These are phyloP conservation scores for Mechanitis mazaeus DNA, from an alignment of 2,888 invertebrate genomes.

Conservation along the genomic window DNA sequence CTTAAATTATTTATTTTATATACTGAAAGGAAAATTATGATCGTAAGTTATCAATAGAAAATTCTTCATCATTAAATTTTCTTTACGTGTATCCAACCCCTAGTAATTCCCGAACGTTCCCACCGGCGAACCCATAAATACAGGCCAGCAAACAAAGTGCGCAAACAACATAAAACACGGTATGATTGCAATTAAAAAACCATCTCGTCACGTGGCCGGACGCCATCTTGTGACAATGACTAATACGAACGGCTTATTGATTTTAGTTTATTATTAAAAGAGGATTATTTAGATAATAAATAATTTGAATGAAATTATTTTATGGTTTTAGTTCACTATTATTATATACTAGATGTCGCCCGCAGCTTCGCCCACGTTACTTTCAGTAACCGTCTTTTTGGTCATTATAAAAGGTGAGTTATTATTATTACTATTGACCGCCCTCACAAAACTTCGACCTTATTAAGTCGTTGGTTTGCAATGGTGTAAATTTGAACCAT, in stretches of 20 bases:
- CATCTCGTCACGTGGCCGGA: conserved; percentile 65
- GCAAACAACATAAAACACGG: conserved; percentile 76
- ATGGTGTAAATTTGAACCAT: no score
- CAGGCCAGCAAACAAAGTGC: conserved; percentile 67
- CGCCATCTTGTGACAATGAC: conserved; percentile 61
- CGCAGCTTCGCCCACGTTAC: no score
- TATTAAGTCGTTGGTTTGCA: no score
- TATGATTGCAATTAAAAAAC: conserved; percentile 77
- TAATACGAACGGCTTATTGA: conserved; percentile 33
- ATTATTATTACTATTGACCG: no score
- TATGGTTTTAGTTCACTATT: no score
- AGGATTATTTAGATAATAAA: no score
- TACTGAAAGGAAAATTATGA: conserved; percentile 1
- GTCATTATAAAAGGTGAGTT: no score
- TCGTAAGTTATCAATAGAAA: conserved; percentile 19
- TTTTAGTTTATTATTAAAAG: neutral
- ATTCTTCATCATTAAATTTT: conserved; percentile 27
- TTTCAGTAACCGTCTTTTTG: no score
- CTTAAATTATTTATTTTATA: neutral
- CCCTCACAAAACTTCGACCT: no score
- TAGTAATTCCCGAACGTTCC: conserved; percentile 52
- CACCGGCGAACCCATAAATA: conserved; percentile 71
- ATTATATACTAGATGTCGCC: no score
- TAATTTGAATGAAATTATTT: no score
- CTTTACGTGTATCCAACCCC: conserved; percentile 24